Conservation (phyloP, 2,113 vertebrate species). For the Steatornis caripensis region DNA sequence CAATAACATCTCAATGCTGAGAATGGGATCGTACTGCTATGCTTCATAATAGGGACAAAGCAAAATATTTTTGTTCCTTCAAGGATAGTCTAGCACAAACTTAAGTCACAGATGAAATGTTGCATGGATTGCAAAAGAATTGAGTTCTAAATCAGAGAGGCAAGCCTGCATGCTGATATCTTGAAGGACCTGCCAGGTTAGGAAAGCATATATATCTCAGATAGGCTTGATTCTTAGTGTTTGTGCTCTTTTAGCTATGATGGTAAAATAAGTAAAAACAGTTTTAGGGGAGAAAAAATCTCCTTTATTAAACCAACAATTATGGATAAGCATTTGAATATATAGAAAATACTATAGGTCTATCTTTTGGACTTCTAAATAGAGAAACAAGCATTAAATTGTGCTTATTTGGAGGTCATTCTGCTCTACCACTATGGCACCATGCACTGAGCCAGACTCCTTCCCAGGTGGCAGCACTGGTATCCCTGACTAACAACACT, state of each 20-base stretch:
- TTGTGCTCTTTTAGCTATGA: neutral
- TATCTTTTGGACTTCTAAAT: neutral
- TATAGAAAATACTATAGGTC: neutral
- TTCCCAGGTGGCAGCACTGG: neutral
- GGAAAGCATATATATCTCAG: neutral
- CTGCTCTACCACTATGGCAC: neutral
- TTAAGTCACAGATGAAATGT: neutral
- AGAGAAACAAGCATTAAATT: neutral
- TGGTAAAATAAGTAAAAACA: neutral
- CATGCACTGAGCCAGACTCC: neutral
- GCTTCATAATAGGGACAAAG: neutral
- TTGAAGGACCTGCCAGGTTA: neutral
- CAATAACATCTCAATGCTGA: neutral
- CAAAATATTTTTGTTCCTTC: accelerated
- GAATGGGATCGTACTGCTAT: neutral
- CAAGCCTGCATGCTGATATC: neutral
- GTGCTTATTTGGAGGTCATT: neutral
- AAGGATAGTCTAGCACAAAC: neutral
- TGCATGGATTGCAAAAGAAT: neutral
- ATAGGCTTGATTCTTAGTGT: neutral
- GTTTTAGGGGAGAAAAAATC: neutral
- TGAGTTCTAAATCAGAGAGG: neutral
- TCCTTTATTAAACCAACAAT: neutral
- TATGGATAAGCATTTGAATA: neutral
- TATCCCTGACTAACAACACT: neutral